Percentiles rank a stretch among this genome's conserved stretches.
Evolutionary conservation across 2,113 vertebrate genomes (phyloP).

Genomic region (Ginglymostoma cirratum): DNA sequence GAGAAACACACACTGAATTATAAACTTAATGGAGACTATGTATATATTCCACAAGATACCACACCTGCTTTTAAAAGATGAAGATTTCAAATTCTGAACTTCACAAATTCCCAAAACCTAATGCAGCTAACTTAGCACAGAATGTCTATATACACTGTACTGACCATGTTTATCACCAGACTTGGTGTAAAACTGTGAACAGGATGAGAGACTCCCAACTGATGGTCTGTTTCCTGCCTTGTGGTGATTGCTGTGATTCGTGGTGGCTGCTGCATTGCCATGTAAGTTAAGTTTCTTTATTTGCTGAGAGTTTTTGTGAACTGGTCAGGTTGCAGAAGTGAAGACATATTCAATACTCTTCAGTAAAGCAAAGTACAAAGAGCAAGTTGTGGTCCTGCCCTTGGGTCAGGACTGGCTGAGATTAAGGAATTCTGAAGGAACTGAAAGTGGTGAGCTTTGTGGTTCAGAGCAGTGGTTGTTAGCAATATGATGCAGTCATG

Average conservation of each 20-base stretch:
- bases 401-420: not conserved
- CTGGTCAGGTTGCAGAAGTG: no score
- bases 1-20: not conserved
- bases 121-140: not conserved
- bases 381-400: not conserved
- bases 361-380: not conserved
- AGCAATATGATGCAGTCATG: no score
- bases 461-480: not conserved
- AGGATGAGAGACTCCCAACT: not conserved
- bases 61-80: not conserved
- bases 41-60: not conserved
- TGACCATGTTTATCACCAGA: not conserved
- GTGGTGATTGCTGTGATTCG: not conserved
- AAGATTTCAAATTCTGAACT: not conserved
- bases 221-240: not conserved
- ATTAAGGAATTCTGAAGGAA: not conserved
- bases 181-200: not conserved
- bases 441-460: not conserved
- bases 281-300: not conserved
- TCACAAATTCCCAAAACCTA: not conserved
- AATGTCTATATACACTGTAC: not conserved
- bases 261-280: not conserved
- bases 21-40: not conserved
- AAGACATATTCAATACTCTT: not conserved
- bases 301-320: not conserved